Evolutionary conservation across 2,797 vertebrate genomes (phyloP).

Genomic region (Lagodon rhomboides): DNA sequence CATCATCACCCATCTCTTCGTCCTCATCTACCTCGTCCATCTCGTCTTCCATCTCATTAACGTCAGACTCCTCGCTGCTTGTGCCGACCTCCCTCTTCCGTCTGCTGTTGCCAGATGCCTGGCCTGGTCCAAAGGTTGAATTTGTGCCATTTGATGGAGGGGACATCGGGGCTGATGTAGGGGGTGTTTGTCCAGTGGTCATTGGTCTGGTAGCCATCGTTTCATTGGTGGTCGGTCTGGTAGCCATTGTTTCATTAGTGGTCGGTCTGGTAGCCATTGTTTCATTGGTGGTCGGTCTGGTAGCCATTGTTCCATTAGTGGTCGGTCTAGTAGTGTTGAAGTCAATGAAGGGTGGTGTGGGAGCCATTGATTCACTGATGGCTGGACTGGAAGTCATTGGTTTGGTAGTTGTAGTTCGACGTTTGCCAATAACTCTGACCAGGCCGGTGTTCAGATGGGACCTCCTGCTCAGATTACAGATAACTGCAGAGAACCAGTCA

Average conservation of each 20-base stretch:
- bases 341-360: no score
- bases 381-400: neutral
- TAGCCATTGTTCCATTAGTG: neutral
- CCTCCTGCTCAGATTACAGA: slow-evolving; percentile 6
- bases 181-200: accelerated
- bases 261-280: accelerated
- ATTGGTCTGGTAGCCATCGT: neutral
- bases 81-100: neutral
- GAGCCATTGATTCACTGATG: accelerated
- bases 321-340: no score
- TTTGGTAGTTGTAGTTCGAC: neutral
- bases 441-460: slow-evolving; percentile 10
- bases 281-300: neutral
- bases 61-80: accelerated
- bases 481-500: slow-evolving; percentile 39
- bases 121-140: neutral
- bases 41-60: accelerated
- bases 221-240: no score
- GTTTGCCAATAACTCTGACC: neutral
- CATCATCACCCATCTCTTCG: neutral
- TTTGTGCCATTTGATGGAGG: neutral
- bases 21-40: accelerated
- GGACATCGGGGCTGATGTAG: neutral
- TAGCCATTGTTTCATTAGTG: accelerated
- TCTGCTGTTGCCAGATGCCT: neutral